Percentiles rank a stretch among this genome's conserved stretches.
These are phyloP conservation scores for Carcharodon carcharias DNA, from an alignment of 2,797 vertebrate genomes.

Conservation along the genomic window DNA sequence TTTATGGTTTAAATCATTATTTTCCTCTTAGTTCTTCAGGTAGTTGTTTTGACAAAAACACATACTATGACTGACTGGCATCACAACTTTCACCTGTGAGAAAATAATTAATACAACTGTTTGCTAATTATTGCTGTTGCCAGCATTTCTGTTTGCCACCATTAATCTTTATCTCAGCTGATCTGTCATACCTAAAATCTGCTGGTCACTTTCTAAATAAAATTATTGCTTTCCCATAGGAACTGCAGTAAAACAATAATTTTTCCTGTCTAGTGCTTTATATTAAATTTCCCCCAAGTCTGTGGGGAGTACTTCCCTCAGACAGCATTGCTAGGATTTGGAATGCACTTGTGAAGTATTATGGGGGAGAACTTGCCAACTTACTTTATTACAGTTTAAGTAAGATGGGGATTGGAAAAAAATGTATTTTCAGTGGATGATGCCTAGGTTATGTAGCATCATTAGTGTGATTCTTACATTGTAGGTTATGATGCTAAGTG, in stretches of 20 bases:
- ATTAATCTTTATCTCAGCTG: neutral
- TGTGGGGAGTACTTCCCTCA: neutral
- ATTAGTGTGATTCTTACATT: neutral
- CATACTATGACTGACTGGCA: neutral
- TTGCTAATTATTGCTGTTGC: neutral
- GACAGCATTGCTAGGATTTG: neutral
- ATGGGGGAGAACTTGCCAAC: neutral
- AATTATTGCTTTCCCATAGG: no score
- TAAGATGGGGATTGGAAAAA: neutral
- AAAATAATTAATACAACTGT: neutral
- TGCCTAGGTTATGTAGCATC: neutral
- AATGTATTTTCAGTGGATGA: neutral
- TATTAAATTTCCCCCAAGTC: neutral
- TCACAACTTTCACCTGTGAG: no score
- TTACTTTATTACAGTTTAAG: neutral
- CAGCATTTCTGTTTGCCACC: neutral
- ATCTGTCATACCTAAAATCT: neutral
- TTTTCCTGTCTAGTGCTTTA: neutral
- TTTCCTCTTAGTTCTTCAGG: neutral
- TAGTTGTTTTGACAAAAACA: neutral
- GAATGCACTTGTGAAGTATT: neutral
- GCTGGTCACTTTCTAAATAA: neutral
- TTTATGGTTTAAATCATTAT: neutral
- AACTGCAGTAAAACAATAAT: neutral
- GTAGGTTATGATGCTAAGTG: neutral